phyloP scores from a whole-genome alignment of 2,888 invertebrate species.

The Oxyteleia sp. region DNA sequence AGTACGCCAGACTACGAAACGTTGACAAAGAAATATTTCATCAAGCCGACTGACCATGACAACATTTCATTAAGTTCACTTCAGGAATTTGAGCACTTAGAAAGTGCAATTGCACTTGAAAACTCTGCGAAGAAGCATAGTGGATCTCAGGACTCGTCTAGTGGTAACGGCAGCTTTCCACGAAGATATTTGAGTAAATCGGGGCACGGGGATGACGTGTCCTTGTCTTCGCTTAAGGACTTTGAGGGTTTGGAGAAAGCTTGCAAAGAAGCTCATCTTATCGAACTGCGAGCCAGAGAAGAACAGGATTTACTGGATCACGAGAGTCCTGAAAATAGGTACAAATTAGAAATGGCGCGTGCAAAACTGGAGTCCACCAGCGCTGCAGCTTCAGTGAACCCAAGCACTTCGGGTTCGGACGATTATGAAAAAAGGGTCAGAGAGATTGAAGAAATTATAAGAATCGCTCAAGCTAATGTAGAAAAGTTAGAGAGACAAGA shows the following conservation, averaged over 20 bases:
- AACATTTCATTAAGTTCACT: conserved; percentile 97
- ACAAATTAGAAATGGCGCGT: conserved; percentile 88
- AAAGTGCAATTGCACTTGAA: conserved; percentile 94
- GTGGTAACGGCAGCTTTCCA: conserved; percentile 95
- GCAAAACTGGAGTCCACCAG: conserved; percentile 78
- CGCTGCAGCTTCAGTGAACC: conserved; percentile 87
- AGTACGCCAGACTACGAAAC: conserved; percentile 97
- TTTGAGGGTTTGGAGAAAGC: conserved; percentile 97
- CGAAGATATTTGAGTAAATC: conserved; percentile 92
- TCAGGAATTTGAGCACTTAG: conserved; percentile 97
- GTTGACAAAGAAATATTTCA: conserved; percentile 94
- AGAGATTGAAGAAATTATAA: conserved; percentile 91
- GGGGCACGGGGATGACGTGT: conserved; percentile 94
- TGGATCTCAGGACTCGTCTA: conserved; percentile 96
- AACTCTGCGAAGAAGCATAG: conserved; percentile 89
- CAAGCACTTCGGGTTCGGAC: conserved; percentile 88
- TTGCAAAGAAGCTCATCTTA: conserved; percentile 94
- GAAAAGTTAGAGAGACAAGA: conserved; percentile 90
- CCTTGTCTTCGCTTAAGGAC: conserved; percentile 95
- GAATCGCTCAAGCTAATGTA: conserved; percentile 91
- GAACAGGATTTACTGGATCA: conserved; percentile 93
- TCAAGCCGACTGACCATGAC: conserved; percentile 95
- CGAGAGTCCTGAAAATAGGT: conserved; percentile 90
- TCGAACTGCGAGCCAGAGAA: conserved; percentile 94
- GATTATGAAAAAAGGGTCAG: conserved; percentile 91